Evolutionary conservation across 2,888 invertebrate species (phyloP).

Genomic region (Metalampra italica): DNA sequence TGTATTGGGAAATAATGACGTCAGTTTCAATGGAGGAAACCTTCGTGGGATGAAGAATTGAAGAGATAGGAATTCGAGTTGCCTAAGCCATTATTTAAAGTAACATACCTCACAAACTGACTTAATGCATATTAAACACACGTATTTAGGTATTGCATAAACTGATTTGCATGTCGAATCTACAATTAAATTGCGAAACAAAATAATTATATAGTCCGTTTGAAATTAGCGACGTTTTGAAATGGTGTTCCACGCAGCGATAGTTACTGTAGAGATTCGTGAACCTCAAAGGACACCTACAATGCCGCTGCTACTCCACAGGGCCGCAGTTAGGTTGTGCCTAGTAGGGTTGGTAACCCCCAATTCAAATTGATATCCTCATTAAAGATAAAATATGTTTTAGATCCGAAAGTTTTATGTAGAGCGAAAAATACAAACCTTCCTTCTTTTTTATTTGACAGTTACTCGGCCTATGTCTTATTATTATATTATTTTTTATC

Average conservation of each 20-base stretch:
- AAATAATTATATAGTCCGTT: not conserved
- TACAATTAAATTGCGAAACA: not conserved
- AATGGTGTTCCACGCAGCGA: not conserved
- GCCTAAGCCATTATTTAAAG: not conserved
- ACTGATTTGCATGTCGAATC: not conserved
- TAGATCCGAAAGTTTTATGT: too few species aligned
- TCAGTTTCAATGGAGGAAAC: too few species aligned
- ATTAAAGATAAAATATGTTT: too few species aligned
- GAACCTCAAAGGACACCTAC: not conserved
- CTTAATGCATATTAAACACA: not conserved
- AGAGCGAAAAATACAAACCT: too few species aligned
- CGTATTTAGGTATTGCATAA: not conserved
- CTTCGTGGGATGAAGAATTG: not conserved
- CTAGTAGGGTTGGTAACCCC: too few species aligned
- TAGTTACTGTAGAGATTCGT: constrained; percentile 1
- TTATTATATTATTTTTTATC: too few species aligned
- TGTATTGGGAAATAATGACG: too few species aligned
- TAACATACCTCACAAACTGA: too few species aligned
- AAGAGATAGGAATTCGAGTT: not conserved
- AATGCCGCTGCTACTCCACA: not conserved
- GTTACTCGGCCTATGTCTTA: too few species aligned
- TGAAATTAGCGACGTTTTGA: constrained; percentile 3
- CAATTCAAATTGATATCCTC: too few species aligned
- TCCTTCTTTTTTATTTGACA: too few species aligned
- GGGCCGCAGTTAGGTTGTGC: not conserved